phyloP scores from a whole-genome alignment of 2,113 vertebrate genomes.

The Serranochromis macrocephalus region DNA sequence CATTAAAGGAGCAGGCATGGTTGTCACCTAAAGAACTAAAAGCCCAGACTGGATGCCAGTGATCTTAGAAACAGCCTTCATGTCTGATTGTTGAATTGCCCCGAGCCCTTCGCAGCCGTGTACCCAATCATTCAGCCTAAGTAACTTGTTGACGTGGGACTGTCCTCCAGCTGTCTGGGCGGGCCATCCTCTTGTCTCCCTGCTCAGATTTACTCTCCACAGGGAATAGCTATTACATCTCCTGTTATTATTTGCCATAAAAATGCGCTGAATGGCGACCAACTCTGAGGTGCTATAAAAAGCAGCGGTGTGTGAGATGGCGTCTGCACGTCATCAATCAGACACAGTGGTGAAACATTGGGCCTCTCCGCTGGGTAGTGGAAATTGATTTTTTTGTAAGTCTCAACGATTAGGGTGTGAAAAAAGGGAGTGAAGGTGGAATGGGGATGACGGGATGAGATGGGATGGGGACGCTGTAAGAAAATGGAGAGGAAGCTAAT shows the following conservation, averaged over 20 bases:
- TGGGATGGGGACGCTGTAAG: background rate
- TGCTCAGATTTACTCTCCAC: slow-evolving; percentile 61
- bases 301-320: slow-evolving; percentile 59
- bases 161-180: slow-evolving; percentile 58
- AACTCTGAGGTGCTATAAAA: slow-evolving; percentile 63
- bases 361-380: slow-evolving; percentile 39
- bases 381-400: slow-evolving; percentile 70
- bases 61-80: slow-evolving; percentile 8
- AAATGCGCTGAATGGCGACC: slow-evolving; percentile 62
- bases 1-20: background rate
- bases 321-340: slow-evolving; percentile 67
- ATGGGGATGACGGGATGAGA: background rate
- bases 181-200: slow-evolving; percentile 42
- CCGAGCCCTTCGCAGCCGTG: background rate
- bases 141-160: slow-evolving; percentile 59
- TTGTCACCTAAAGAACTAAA: background rate
- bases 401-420: slow-evolving; percentile 66
- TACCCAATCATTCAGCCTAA: slow-evolving; percentile 54
- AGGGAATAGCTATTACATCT: slow-evolving; percentile 60
- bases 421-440: background rate
- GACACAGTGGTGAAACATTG: slow-evolving; percentile 54
- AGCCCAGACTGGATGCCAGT: background rate
- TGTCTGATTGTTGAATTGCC: slow-evolving; percentile 17
- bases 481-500: slow-evolving; percentile 15
- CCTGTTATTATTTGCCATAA: slow-evolving; percentile 73